These are phyloP conservation scores for Phaethornis superciliosus DNA, from an alignment of 2,113 vertebrate genomes.

Conservation along the genomic window DNA sequence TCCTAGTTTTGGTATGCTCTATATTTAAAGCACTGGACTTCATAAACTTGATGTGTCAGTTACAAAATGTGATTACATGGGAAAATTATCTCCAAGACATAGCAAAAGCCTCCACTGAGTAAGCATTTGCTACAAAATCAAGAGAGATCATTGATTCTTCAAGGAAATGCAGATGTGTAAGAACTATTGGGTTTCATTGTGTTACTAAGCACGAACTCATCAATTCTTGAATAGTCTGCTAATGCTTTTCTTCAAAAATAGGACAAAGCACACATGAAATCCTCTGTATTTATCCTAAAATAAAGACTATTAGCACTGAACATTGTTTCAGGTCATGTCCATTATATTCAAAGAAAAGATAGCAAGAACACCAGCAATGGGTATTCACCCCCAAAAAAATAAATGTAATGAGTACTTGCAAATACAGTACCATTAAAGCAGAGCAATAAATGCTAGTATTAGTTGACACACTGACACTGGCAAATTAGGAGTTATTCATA, in stretches of 20 bases:
- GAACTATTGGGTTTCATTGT: neutral
- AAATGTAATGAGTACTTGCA: neutral
- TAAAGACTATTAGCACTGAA: conserved; percentile 21
- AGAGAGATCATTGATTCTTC: neutral
- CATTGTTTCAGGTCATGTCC: neutral
- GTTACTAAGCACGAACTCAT: conserved; percentile 34
- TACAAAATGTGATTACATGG: neutral
- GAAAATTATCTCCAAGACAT: neutral
- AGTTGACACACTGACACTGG: conserved; percentile 7
- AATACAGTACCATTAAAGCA: conserved; percentile 14
- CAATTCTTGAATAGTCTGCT: neutral
- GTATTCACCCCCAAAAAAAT: neutral
- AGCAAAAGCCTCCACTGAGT: neutral
- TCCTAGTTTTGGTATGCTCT: conserved; percentile 26
- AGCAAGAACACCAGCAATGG: neutral
- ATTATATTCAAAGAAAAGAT: conserved; percentile 16
- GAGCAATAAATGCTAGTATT: conserved; percentile 1
- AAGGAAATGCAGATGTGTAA: neutral
- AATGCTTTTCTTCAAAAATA: conserved; percentile 10
- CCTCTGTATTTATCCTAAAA: conserved; percentile 7
- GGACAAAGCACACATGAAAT: conserved; percentile 26
- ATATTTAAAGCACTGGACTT: conserved; percentile 46
- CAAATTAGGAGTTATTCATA: conserved; percentile 13
- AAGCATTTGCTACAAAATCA: conserved; percentile 8
- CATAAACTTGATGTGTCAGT: neutral